phyloP scores from a whole-genome alignment of 2,113 vertebrate species.

The Nesogale talazaci region DNA sequence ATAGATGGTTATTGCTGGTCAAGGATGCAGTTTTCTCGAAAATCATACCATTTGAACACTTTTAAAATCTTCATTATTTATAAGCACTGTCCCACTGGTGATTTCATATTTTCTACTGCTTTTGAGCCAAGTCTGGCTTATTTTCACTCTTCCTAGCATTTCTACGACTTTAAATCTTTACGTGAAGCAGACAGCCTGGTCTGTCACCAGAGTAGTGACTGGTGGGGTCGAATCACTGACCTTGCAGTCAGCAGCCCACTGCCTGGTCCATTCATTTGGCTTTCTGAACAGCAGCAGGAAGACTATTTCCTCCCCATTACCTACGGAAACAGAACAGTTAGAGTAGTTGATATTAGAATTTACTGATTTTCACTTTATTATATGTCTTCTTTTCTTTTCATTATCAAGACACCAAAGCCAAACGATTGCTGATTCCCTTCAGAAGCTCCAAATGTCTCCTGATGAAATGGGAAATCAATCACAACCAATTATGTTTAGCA shows the following conservation, averaged over 20 bases:
- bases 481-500: not conserved
- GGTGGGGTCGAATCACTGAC: no score
- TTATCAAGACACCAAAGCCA: no score
- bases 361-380: slow-evolving; percentile 4
- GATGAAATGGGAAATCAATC: not conserved
- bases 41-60: not conserved
- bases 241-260: no score
- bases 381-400: not conserved
- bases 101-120: no score
- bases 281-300: not conserved
- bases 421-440: not conserved
- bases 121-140: no score
- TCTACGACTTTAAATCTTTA: no score
- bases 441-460: not conserved
- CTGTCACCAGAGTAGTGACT: no score
- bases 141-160: no score
- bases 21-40: not conserved
- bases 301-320: not conserved
- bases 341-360: not conserved
- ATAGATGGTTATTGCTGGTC: not conserved
- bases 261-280: no score
- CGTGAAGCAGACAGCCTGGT: no score
- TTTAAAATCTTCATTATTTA: not conserved
- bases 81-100: no score
- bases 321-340: not conserved